Evolutionary conservation across 1,140 invertebrate genomes (phyloP).

Genomic region (Hycleus cichorii): DNA sequence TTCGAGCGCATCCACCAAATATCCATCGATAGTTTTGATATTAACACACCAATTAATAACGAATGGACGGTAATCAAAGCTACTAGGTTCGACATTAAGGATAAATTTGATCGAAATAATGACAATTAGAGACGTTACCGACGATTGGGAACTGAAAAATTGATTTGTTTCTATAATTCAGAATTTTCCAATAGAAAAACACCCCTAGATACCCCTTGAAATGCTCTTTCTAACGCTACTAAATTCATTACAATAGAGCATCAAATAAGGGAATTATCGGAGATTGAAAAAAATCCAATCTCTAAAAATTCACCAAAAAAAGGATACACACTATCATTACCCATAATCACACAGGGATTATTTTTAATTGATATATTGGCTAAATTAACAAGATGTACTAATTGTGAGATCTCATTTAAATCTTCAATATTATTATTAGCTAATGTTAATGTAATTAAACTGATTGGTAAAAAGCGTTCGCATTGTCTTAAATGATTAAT

Average conservation of each 20-base stretch:
- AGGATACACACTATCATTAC: conserved; percentile 58
- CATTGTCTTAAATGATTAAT: conserved; percentile 73
- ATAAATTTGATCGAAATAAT: not conserved
- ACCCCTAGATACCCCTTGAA: not conserved
- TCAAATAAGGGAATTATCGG: conserved; percentile 42
- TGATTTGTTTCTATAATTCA: no score
- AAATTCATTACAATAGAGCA: not conserved
- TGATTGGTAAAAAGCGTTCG: conserved; percentile 71
- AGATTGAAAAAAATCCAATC: no score
- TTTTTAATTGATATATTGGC: conserved; percentile 75
- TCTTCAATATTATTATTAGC: conserved; percentile 80
- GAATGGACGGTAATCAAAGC: conserved; percentile 87
- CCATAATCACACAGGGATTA: conserved; percentile 75
- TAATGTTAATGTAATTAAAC: conserved; percentile 67
- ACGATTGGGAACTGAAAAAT: not conserved
- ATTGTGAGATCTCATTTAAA: conserved; percentile 78
- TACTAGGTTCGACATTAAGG: conserved; percentile 47
- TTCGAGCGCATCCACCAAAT: conserved; percentile 81
- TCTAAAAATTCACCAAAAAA: no score
- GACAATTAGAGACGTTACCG: no score
- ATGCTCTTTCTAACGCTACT: no score
- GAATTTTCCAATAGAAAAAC: not conserved
- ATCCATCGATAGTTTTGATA: conserved; percentile 81
- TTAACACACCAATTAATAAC: conserved; percentile 88
- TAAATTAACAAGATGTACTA: conserved; percentile 66